Percentiles rank a stretch among this genome's conserved stretches.
Conservation (phyloP, 2,888 invertebrate species). For the Xestoiulus laeticollis region DNA sequence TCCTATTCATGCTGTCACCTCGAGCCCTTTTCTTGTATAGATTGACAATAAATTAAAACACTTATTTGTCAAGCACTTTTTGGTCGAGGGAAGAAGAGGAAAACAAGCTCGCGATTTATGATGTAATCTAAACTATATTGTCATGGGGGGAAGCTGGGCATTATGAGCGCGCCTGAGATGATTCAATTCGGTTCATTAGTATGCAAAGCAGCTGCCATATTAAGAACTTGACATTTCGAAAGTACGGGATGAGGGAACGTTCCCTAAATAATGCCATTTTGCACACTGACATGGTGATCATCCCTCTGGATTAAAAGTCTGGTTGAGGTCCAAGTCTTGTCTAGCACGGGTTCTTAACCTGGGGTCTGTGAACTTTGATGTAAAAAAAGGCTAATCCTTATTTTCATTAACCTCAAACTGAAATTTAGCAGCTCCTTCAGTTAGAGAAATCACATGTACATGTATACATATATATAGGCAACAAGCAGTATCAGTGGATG, state of each 20-base stretch:
- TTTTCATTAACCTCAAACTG: neutral
- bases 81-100: neutral
- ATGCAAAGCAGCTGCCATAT: neutral
- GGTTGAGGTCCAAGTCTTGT: neutral
- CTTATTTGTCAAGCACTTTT: neutral
- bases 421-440: neutral
- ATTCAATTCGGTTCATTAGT: neutral
- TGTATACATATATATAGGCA: too few relatives aligned
- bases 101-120: neutral
- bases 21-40: neutral
- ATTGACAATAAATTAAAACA: neutral
- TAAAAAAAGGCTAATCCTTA: neutral
- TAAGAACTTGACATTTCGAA: neutral
- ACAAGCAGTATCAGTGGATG: too few relatives aligned
- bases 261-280: neutral
- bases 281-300: neutral
- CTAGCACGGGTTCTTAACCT: neutral
- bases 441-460: too few relatives aligned
- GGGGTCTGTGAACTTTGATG: neutral
- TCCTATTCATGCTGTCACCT: neutral
- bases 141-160: neutral
- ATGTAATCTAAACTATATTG: neutral
- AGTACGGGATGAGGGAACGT: neutral
- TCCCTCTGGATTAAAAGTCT: neutral
- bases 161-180: neutral